Evolutionary conservation across 2,113 vertebrate genomes (phyloP), one percentile per base, ranked within the genome.

Genomic region (Calyptomena viridis): DNA sequence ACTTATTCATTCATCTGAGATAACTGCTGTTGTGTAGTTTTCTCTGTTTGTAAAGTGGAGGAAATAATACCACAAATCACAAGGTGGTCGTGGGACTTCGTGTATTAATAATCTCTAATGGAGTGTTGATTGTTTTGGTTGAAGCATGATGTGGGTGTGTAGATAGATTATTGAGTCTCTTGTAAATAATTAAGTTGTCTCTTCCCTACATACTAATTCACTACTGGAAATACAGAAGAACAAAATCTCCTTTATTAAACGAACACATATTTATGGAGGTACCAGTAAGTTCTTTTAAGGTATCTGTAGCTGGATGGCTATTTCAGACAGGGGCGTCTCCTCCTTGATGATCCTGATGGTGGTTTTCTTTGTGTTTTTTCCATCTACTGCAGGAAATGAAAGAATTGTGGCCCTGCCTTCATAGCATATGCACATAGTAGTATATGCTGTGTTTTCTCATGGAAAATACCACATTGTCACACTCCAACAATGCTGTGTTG

Each of bases 401-500:
- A 91, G 72, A 58, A 21, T 66, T 0, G 0, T 13, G 39, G 76
- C 35, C 39, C 53, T 63, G 28, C 53, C 42, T 91, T 91, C 19
- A 40, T 5, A 39, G 14, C 6, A 28, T 13, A 21, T 35, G 44
- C 25, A 35, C 2, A 0, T 12, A 9, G 31, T 5, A 21, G 37
- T 9, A 14, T 33, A 27, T 13, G 21, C 30, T 42, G 21, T 44
- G 25, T n/a, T 67, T 77, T 60, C 67, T 42, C 46, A 25, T 58
- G 68, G 58, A 79, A 94, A 75, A 53, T 24, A 46, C 23, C 37
- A 33, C 0, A 0, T 27, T 9, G 28, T 52, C 44, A n/a, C 42
- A 47, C 0, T 0, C 12, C 20, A 11, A 24, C 0, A 0, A n/a
- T 20, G n/a, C 24, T 64, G 47, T 2, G 23, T 12, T 63, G 19